Evolutionary conservation across 2,888 invertebrate species (phyloP).

Genomic region (Bibio marci): DNA sequence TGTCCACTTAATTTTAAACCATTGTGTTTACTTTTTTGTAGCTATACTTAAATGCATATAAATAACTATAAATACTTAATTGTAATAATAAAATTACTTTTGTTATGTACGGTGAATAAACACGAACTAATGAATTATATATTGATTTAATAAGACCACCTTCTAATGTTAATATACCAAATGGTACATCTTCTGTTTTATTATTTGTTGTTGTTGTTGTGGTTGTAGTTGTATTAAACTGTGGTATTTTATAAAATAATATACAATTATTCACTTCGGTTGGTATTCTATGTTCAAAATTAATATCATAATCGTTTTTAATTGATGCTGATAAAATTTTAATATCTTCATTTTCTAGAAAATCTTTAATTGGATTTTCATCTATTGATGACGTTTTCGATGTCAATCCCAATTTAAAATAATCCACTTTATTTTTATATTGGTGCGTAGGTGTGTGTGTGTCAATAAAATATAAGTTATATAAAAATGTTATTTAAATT

Average conservation of each 20-base stretch:
- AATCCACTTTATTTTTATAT: too few species aligned
- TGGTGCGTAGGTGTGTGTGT: too few species aligned
- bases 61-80: too few species aligned
- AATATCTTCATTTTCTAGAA: conserved; percentile 31
- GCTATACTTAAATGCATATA: too few species aligned
- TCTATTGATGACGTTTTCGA: conserved; percentile 10
- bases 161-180: conserved; percentile 30
- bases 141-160: conserved; percentile 31
- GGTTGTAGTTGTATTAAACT: conserved; percentile 16
- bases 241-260: conserved; percentile 30
- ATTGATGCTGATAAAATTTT: conserved; percentile 30
- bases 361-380: conserved; percentile 27
- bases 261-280: conserved; percentile 25
- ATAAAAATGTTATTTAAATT: too few species aligned
- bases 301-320: conserved; percentile 25
- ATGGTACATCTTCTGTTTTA: conserved; percentile 5
- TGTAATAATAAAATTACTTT: too few species aligned
- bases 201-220: conserved; percentile 3
- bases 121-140: conserved; percentile 31
- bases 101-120: conserved; percentile 28
- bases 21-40: too few species aligned
- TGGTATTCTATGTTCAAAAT: conserved; percentile 29
- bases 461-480: too few species aligned
- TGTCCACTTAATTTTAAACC: too few species aligned
- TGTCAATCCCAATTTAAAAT: too few species aligned